Percentiles rank a stretch among this genome's conserved stretches.
Conservation (phyloP, 2,888 invertebrate species). For the Bimastos eiseni region DNA sequence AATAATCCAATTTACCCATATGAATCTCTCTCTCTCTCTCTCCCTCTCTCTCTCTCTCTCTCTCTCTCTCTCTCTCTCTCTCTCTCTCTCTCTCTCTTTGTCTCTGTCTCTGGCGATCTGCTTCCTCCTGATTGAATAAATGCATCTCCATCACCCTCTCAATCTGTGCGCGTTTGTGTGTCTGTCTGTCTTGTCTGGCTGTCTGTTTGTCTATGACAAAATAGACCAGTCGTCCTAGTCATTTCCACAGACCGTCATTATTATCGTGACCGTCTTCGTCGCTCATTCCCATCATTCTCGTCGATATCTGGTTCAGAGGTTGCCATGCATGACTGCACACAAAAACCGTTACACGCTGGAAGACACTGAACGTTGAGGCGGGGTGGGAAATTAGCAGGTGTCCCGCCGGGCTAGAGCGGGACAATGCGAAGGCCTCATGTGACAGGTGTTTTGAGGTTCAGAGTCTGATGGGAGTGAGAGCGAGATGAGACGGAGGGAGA, state of each 20-base stretch:
- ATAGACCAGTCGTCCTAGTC: neutral
- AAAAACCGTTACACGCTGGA: slow-evolving; percentile 14
- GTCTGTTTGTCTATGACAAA: neutral
- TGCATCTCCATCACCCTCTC: neutral
- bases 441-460: slow-evolving; percentile 15
- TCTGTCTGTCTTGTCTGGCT: neutral
- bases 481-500: neutral
- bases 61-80: no score
- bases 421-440: neutral
- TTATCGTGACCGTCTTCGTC: neutral
- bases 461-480: slow-evolving; percentile 8
- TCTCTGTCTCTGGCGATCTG: neutral
- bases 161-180: neutral
- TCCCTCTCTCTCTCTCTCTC: no score
- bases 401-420: neutral
- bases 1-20: no score
- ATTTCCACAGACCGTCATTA: neutral
- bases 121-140: no score
- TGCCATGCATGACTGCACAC: neutral
- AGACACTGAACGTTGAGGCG: neutral
- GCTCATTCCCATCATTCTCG: slow-evolving; percentile 23
- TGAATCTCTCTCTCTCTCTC: no score
- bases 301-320: neutral
- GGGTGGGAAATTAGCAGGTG: slow-evolving; percentile 21
- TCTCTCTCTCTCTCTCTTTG: neutral